phyloP scores from a whole-genome alignment of 2,888 invertebrate genomes.

The Ctena decussata region DNA sequence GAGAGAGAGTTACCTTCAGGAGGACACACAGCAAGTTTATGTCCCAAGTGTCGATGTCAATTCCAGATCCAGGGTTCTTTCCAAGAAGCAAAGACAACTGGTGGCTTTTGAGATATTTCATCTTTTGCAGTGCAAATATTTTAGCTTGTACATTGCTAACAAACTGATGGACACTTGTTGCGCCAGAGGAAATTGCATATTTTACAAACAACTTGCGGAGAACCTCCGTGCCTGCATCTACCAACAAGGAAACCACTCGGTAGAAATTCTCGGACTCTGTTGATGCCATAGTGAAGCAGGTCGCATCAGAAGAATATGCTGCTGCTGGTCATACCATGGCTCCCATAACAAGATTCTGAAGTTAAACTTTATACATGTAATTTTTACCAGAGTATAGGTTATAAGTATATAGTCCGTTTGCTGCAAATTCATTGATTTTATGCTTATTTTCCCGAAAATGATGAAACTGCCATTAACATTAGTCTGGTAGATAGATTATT shows the following conservation, averaged over 20 bases:
- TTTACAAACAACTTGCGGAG: background rate
- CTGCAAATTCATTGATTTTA: no score
- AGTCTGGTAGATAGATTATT: no score
- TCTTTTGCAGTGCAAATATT: slow-evolving; percentile 5
- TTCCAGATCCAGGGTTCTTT: background rate
- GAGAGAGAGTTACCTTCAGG: background rate
- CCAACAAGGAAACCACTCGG: background rate
- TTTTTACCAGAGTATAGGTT: no score
- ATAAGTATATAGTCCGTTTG: no score
- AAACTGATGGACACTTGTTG: background rate
- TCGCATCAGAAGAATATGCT: no score
- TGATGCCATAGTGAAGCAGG: no score
- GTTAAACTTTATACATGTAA: no score
- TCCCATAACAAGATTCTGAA: no score
- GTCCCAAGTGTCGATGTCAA: background rate
- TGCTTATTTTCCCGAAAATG: no score
- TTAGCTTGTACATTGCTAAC: background rate
- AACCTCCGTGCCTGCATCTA: slow-evolving; percentile 3
- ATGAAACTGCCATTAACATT: no score
- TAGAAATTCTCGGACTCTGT: slow-evolving; percentile 16
- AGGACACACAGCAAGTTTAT: background rate
- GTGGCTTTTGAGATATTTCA: background rate
- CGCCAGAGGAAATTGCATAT: background rate
- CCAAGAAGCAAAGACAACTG: background rate
- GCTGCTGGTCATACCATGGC: no score